Percentiles rank a stretch among this genome's conserved stretches.
Evolutionary conservation across 1,140 invertebrate genomes (phyloP).

Genomic region (Oreohelix idahoensis): DNA sequence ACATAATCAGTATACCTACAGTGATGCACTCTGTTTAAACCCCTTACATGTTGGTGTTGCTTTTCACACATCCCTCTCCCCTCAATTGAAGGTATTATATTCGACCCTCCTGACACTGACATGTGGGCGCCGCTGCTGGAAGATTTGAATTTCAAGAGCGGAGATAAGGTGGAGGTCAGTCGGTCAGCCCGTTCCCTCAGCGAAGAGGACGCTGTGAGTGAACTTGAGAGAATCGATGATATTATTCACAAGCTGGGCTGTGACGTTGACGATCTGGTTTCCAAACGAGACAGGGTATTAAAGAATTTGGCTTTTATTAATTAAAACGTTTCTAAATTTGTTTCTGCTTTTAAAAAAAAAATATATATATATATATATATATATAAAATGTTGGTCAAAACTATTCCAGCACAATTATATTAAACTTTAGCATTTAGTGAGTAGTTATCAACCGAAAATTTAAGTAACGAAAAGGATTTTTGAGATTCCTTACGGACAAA

Average conservation of each 20-base stretch:
- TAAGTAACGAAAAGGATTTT: too few relatives aligned
- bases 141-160: conserved; percentile 19
- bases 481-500: too few relatives aligned
- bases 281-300: conserved; percentile 4
- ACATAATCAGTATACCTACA: too few relatives aligned
- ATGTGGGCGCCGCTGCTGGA: conserved; percentile 10
- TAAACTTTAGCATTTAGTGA: too few relatives aligned
- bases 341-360: neutral
- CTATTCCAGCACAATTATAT: too few relatives aligned
- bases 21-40: too few relatives aligned
- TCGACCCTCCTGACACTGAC: conserved; percentile 15
- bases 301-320: too few relatives aligned
- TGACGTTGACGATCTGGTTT: neutral
- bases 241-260: neutral
- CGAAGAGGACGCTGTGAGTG: neutral
- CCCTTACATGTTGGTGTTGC: too few relatives aligned
- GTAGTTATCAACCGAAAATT: too few relatives aligned
- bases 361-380: neutral
- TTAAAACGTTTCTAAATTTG: neutral
- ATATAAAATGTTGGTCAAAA: too few relatives aligned
- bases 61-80: neutral
- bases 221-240: neutral
- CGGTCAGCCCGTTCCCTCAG: neutral
- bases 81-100: conserved; percentile 3
- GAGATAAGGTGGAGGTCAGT: neutral